Evolutionary conservation across 2,113 vertebrate genomes (phyloP).

Genomic region (Hippopotamus amphibius): DNA sequence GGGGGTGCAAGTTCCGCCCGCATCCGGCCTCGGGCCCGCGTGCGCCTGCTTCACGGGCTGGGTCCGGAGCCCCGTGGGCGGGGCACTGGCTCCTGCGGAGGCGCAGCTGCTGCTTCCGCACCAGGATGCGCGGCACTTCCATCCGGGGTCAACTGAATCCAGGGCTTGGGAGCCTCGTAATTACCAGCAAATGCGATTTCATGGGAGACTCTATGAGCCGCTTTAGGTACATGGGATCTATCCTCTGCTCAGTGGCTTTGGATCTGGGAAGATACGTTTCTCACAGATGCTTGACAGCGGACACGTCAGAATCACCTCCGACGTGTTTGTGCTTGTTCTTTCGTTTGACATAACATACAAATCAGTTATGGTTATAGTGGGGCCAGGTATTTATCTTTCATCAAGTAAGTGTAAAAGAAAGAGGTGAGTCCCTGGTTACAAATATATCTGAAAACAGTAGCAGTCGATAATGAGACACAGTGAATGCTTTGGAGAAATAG

Average conservation of each 20-base stretch:
- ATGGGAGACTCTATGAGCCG: fast-evolving
- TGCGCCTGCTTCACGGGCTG: fast-evolving
- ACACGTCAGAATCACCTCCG: not conserved
- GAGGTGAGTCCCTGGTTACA: fast-evolving
- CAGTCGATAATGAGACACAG: fast-evolving
- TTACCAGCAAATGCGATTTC: not conserved
- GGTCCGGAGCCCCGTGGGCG: fast-evolving
- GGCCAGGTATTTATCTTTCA: no score
- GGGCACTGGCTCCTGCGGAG: no score
- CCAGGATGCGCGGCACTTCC: fast-evolving
- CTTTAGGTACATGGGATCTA: not conserved
- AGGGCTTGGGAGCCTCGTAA: not conserved
- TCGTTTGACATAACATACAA: not conserved
- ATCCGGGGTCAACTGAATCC: fast-evolving
- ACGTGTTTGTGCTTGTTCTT: not conserved
- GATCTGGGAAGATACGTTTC: not conserved
- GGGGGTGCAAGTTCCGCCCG: fast-evolving
- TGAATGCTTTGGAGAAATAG: no score
- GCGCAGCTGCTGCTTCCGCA: fast-evolving
- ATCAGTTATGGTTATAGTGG: fast-evolving
- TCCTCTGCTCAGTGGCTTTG: not conserved
- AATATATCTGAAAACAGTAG: fast-evolving
- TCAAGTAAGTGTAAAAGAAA: not conserved
- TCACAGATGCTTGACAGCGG: not conserved
- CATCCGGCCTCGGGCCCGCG: fast-evolving